These are phyloP conservation scores for Calliopsis andreniformis DNA, from an alignment of 1,140 invertebrate species.

Conservation along the genomic window DNA sequence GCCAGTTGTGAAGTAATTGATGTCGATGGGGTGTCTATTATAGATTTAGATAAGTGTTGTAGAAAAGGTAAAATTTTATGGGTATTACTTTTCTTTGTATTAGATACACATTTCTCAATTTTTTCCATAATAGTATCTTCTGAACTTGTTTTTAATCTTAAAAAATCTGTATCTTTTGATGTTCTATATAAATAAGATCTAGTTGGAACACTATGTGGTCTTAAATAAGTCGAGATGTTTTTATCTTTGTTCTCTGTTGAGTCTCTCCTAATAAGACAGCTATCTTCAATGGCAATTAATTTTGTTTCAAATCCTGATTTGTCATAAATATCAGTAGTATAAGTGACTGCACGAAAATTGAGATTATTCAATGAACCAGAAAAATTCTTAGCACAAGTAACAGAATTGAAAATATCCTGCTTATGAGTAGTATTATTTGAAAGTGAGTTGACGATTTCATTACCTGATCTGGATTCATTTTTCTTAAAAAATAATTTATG, in stretches of 20 bases:
- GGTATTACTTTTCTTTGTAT: constrained; percentile 12
- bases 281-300: background rate
- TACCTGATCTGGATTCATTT: constrained; percentile 38
- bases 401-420: background rate
- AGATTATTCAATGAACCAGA: constrained; percentile 25
- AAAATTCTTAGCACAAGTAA: background rate
- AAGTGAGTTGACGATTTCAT: constrained; percentile 48
- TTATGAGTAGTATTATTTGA: constrained; percentile 19
- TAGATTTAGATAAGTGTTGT: constrained; percentile 34
- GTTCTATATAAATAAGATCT: background rate
- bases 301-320: background rate
- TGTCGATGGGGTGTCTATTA: background rate
- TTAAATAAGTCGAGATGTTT: background rate
- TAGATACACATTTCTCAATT: background rate
- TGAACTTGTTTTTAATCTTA: background rate
- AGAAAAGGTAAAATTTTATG: constrained; percentile 35
- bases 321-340: background rate
- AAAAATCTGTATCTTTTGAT: background rate
- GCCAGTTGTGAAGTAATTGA: background rate
- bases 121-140: background rate
- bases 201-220: constrained; percentile 7
- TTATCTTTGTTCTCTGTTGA: background rate
- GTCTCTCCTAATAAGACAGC: background rate
- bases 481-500: constrained; percentile 54
- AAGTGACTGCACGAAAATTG: background rate